These are phyloP conservation scores for Esox niger DNA, from an alignment of 2,113 vertebrate genomes.

Conservation along the genomic window DNA sequence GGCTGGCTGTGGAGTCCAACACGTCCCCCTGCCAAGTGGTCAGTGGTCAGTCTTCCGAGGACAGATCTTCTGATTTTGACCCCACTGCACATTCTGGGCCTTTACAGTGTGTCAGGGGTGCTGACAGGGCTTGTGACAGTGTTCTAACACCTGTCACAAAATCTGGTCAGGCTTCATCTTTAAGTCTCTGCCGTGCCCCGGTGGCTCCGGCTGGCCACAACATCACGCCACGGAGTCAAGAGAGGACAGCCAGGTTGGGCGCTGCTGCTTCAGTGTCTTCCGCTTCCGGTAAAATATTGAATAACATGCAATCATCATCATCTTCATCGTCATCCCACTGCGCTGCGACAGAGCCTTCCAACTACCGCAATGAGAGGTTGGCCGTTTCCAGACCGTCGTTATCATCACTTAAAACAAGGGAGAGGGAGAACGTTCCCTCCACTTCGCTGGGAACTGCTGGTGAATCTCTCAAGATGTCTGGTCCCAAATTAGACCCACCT, in stretches of 20 bases:
- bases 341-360: slow-evolving; percentile 55
- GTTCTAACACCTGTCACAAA: slow-evolving; percentile 17
- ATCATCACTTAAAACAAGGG: not conserved
- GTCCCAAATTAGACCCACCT: slow-evolving; percentile 53
- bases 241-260: slow-evolving; percentile 24
- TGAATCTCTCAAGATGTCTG: slow-evolving; percentile 44
- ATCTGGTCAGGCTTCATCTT: slow-evolving; percentile 8
- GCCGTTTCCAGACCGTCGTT: slow-evolving; percentile 1
- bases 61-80: slow-evolving; percentile 9
- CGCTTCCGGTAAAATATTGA: slow-evolving; percentile 19
- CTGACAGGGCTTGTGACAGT: slow-evolving; percentile 30
- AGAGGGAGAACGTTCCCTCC: not conserved
- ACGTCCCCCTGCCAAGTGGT: slow-evolving; percentile 13
- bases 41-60: slow-evolving; percentile 17
- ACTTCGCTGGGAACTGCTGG: slow-evolving; percentile 36
- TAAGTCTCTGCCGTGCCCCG: slow-evolving; percentile 23
- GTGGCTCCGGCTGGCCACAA: slow-evolving; percentile 16
- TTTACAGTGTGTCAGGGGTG: slow-evolving; percentile 3
- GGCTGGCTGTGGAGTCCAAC: slow-evolving; percentile 8
- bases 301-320: slow-evolving; percentile 11
- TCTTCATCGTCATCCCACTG: slow-evolving; percentile 26
- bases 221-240: slow-evolving; percentile 25
- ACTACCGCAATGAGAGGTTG: slow-evolving; percentile 44
- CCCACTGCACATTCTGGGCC: slow-evolving; percentile 8
- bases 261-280: slow-evolving; percentile 19